Evolutionary conservation across 1,140 invertebrate species (phyloP).

Genomic region (Paracyclopina nana): DNA sequence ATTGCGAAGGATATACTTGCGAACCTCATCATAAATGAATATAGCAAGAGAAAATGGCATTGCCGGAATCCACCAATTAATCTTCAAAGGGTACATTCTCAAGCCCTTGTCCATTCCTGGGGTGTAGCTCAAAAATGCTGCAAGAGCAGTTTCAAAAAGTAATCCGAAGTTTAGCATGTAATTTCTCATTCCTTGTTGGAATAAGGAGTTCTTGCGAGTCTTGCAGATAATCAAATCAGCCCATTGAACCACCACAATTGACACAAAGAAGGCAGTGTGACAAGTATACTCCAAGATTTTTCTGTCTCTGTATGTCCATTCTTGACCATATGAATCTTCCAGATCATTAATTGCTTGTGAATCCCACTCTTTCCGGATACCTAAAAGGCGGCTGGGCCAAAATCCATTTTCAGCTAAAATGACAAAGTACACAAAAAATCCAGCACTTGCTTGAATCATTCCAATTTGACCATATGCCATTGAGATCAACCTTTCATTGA

Average conservation of each 20-base stretch:
- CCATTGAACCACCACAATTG: slow-evolving; percentile 47
- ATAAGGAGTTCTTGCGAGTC: slow-evolving; percentile 38
- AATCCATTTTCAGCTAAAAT: slow-evolving; percentile 40
- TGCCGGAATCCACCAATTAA: slow-evolving; percentile 50
- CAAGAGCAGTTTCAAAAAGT: slow-evolving; percentile 47
- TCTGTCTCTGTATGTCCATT: slow-evolving; percentile 40
- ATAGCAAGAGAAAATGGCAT: slow-evolving; percentile 52
- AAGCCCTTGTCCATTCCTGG: slow-evolving; percentile 45
- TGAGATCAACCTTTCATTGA: slow-evolving; percentile 63
- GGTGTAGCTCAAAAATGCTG: slow-evolving; percentile 44
- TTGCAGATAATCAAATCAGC: slow-evolving; percentile 46
- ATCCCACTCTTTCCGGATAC: slow-evolving; percentile 35
- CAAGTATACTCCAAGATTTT: slow-evolving; percentile 43
- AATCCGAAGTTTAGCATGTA: slow-evolving; percentile 54
- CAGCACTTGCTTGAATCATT: slow-evolving; percentile 31
- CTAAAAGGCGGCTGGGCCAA: slow-evolving; percentile 30
- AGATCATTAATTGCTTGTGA: slow-evolving; percentile 35
- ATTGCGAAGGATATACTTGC: slow-evolving; percentile 41
- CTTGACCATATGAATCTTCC: slow-evolving; percentile 37
- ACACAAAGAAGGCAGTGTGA: slow-evolving; percentile 43
- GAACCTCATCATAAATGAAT: slow-evolving; percentile 53
- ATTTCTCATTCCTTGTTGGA: slow-evolving; percentile 41
- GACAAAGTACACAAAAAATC: slow-evolving; percentile 36
- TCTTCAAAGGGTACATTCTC: slow-evolving; percentile 33
- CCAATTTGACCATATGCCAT: slow-evolving; percentile 34